Percentiles rank a stretch among this genome's conserved stretches.
Conservation (phyloP, 2,113 vertebrate species). For the Laticauda colubrina region DNA sequence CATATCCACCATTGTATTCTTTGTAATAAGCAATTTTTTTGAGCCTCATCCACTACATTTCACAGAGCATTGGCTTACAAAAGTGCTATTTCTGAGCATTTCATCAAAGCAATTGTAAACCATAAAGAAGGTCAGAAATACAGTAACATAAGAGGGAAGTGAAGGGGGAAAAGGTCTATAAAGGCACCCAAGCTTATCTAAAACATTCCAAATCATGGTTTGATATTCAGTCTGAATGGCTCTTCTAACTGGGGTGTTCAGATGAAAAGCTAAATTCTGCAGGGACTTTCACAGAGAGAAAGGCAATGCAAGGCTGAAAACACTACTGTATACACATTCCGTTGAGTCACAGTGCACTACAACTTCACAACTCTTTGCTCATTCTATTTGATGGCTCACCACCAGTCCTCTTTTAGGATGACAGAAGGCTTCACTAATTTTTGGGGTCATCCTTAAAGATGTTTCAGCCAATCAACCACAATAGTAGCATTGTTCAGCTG, state of each 20-base stretch:
- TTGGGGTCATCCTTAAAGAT: background rate
- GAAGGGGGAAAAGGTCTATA: background rate
- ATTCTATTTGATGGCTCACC: background rate
- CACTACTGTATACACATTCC: too few relatives aligned
- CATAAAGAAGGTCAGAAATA: background rate
- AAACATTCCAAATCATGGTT: background rate
- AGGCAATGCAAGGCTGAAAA: background rate
- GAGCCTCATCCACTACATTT: background rate
- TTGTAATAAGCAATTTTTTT: background rate
- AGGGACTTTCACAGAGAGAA: background rate
- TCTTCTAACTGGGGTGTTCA: rapidly evolving
- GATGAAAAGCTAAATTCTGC: background rate
- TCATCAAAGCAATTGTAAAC: background rate
- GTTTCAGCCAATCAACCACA: background rate
- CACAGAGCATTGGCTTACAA: background rate
- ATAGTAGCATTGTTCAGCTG: background rate
- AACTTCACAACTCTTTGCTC: background rate
- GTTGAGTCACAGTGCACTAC: background rate
- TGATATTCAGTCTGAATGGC: background rate
- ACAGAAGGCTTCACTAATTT: background rate
- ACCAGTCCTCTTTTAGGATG: background rate
- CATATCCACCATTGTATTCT: background rate
- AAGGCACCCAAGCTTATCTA: background rate
- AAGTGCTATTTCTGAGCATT: background rate
- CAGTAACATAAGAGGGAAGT: background rate